phyloP scores from a whole-genome alignment of 2,888 invertebrate genomes.

The Phortica okadai region DNA sequence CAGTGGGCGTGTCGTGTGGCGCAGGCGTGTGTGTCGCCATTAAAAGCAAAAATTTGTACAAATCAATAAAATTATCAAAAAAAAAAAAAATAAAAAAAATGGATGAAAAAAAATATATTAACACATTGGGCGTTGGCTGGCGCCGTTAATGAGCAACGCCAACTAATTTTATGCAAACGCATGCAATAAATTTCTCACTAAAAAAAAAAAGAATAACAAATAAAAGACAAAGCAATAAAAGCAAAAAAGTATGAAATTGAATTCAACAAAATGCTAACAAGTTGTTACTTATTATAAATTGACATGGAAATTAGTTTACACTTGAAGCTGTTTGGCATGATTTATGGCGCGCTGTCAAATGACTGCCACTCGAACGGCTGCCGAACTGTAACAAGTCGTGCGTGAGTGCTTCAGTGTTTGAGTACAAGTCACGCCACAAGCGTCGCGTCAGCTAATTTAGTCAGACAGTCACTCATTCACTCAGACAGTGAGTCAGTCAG shows the following conservation, averaged over 20 bases:
- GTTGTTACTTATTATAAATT: slow-evolving; percentile 70
- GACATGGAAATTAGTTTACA: slow-evolving; percentile 75
- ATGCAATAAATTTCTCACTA: slow-evolving; percentile 36
- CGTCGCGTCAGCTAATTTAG: neutral
- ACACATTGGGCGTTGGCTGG: slow-evolving; percentile 48
- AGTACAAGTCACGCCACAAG: neutral
- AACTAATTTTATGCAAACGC: slow-evolving; percentile 39
- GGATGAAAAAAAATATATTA: neutral
- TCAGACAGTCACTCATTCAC: slow-evolving; percentile 23
- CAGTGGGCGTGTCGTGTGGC: neutral
- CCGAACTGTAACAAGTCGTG: slow-evolving; percentile 33
- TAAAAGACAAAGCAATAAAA: slow-evolving; percentile 26
- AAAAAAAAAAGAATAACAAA: slow-evolving; percentile 48
- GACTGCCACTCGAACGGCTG: slow-evolving; percentile 61
- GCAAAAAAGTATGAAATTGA: neutral
- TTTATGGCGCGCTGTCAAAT: slow-evolving; percentile 71
- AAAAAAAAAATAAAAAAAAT: neutral
- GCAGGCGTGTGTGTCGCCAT: slow-evolving; percentile 1
- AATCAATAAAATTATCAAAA: slow-evolving; percentile 51
- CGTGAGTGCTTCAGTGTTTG: neutral
- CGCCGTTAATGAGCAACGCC: slow-evolving; percentile 60
- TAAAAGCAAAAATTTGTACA: slow-evolving; percentile 28
- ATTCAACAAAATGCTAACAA: slow-evolving; percentile 63
- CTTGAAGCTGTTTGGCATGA: slow-evolving; percentile 70
- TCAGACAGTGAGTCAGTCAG: slow-evolving; percentile 36